Evolutionary conservation across 2,888 invertebrate genomes (phyloP).

Genomic region (Platerodrilus igneus): DNA sequence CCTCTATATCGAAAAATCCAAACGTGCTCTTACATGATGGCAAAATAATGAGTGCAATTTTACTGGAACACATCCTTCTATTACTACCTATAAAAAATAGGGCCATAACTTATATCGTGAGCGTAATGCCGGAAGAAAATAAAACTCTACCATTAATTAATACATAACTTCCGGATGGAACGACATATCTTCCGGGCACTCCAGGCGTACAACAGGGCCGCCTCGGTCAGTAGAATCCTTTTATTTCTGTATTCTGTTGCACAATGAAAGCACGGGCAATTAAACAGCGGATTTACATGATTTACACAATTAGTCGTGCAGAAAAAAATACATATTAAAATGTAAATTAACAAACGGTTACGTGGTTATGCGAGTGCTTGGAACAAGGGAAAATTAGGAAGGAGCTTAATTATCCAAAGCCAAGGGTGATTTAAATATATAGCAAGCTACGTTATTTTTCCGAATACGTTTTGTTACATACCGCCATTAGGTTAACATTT

Average conservation of each 20-base stretch:
- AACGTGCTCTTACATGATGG: slow-evolving; percentile 26
- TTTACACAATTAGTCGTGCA: slow-evolving; percentile 44
- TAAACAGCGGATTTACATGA: slow-evolving; percentile 45
- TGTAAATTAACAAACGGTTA: slow-evolving; percentile 40
- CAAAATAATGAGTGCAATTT: slow-evolving; percentile 23
- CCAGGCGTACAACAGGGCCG: slow-evolving; percentile 24
- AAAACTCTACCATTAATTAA: slow-evolving; percentile 31
- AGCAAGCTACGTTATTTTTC: not conserved
- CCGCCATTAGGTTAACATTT: not conserved
- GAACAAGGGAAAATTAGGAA: no score
- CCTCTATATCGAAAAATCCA: slow-evolving; percentile 26
- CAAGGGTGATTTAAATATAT: not conserved
- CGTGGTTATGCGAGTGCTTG: slow-evolving; percentile 18
- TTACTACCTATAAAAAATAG: slow-evolving; percentile 7
- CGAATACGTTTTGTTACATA: not conserved
- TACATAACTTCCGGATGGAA: slow-evolving; percentile 32
- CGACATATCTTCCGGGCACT: slow-evolving; percentile 31
- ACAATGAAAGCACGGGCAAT: slow-evolving; percentile 39
- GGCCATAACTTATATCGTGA: slow-evolving; percentile 16
- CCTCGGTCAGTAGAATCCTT: slow-evolving; percentile 31
- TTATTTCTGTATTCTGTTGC: slow-evolving; percentile 30
- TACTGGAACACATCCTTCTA: slow-evolving; percentile 1
- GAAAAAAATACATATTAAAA: slow-evolving; percentile 41
- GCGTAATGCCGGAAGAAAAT: slow-evolving; percentile 23
- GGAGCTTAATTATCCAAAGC: not conserved